Conservation (phyloP, 2,113 vertebrate species). For the Aix galericulata region DNA sequence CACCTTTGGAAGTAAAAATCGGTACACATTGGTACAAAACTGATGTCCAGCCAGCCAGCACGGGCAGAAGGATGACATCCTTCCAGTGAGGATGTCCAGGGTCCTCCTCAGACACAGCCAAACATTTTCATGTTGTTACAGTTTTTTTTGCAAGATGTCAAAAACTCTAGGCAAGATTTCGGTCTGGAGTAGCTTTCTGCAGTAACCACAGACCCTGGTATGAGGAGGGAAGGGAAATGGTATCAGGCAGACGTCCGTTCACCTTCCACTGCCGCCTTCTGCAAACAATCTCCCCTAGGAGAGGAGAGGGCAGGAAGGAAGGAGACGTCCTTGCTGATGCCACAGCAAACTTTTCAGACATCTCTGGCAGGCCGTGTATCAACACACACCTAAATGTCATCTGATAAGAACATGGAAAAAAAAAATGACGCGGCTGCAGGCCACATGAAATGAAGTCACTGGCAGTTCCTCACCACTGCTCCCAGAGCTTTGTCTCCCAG, state of each 20-base stretch:
- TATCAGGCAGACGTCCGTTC: neutral
- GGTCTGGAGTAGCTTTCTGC: neutral
- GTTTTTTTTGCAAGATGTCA: neutral
- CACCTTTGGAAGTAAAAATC: neutral
- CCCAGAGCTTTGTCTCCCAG: neutral
- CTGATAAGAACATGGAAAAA: neutral
- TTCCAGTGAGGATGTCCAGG: neutral
- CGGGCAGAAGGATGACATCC: neutral
- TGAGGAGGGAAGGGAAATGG: neutral
- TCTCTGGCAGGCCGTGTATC: neutral
- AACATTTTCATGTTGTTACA: neutral
- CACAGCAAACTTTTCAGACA: neutral
- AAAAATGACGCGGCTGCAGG: accelerated
- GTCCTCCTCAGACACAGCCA: neutral
- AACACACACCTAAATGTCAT: neutral
- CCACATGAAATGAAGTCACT: neutral
- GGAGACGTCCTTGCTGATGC: neutral
- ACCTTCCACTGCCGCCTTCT: neutral
- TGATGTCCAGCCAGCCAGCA: neutral
- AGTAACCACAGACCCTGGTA: neutral
- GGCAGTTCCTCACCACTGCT: neutral
- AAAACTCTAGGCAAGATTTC: neutral
- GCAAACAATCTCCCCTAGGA: neutral
- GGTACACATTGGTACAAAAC: neutral
- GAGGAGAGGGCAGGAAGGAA: neutral